These are phyloP conservation scores for Achroia grisella DNA, from an alignment of 1,140 invertebrate species.

Conservation along the genomic window DNA sequence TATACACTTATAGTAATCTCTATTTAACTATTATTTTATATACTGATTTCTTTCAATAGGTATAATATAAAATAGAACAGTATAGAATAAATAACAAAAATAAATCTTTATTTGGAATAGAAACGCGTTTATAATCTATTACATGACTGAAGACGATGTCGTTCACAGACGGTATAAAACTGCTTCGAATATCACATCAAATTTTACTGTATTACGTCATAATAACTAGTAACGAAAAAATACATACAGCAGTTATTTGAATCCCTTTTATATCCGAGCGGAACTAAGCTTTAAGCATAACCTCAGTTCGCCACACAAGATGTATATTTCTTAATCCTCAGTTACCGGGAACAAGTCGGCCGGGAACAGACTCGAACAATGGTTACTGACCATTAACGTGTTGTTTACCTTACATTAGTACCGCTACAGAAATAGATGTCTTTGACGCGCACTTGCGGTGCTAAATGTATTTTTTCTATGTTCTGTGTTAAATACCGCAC, in stretches of 20 bases:
- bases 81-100: no score
- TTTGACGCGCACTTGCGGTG: slow-evolving; percentile 39
- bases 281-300: slow-evolving; percentile 35
- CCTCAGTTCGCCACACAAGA: slow-evolving; percentile 38
- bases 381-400: slow-evolving; percentile 46
- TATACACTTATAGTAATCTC: no score
- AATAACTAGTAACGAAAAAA: no score
- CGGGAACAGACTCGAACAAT: slow-evolving; percentile 22
- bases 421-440: slow-evolving; percentile 39
- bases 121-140: no score
- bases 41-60: no score
- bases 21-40: no score
- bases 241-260: neutral
- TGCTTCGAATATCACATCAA: no score
- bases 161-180: no score
- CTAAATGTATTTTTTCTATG: slow-evolving; percentile 34
- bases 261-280: slow-evolving; percentile 23
- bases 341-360: slow-evolving; percentile 35
- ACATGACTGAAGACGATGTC: no score
- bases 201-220: no score
- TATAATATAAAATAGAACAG: no score
- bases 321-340: slow-evolving; percentile 32
- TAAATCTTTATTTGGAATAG: no score
- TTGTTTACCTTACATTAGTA: slow-evolving; percentile 60
- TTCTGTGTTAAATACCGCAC: slow-evolving; percentile 17